These are phyloP conservation scores for Diabrotica undecimpunctata DNA, from an alignment of 1,140 invertebrate species.

Conservation along the genomic window DNA sequence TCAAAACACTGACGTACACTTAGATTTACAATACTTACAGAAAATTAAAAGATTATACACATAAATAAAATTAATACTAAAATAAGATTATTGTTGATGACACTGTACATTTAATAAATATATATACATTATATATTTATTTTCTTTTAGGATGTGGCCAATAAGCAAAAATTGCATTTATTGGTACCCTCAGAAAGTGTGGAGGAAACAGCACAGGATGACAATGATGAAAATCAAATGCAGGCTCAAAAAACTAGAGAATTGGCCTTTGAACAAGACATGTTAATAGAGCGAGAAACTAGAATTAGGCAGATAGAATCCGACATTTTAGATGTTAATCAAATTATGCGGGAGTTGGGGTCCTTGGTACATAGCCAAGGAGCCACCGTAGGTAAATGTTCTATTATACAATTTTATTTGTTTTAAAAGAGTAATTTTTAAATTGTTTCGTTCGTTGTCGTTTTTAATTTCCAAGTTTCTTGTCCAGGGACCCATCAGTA, in stretches of 20 bases:
- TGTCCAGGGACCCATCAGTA: too few species aligned
- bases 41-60: too few species aligned
- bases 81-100: too few species aligned
- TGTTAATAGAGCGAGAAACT: conserved; percentile 70
- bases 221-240: conserved; percentile 51
- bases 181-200: conserved; percentile 49
- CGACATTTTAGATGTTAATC: conserved; percentile 85
- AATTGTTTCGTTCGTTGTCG: too few species aligned
- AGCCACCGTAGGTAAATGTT: conserved; percentile 71
- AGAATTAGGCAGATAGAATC: conserved; percentile 73
- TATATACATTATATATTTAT: conserved; percentile 6
- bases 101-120: too few species aligned
- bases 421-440: too few species aligned
- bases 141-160: conserved; percentile 59
- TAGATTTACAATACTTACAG: too few species aligned
- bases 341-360: conserved; percentile 87
- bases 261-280: conserved; percentile 72
- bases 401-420: too few species aligned
- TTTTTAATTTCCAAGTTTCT: too few species aligned
- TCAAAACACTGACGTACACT: too few species aligned
- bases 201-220: conserved; percentile 48
- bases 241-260: conserved; percentile 54
- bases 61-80: too few species aligned
- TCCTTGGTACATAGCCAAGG: conserved; percentile 78
- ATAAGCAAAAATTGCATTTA: conserved; percentile 73